Evolutionary conservation across 2,113 vertebrate genomes (phyloP).

Genomic region (Orthonyx spaldingii): DNA sequence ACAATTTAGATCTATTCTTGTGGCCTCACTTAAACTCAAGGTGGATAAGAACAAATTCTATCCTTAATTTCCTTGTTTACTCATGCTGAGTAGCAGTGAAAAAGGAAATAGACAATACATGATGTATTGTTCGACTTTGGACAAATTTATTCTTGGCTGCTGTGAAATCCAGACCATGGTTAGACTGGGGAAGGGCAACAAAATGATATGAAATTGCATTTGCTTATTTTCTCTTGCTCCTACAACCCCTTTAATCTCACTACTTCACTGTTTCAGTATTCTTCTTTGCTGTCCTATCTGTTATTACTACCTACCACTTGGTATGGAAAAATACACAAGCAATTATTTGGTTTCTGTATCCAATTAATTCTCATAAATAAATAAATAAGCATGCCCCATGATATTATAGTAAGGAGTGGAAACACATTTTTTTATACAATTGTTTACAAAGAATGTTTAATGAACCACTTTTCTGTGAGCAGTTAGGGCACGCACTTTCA

Average conservation of each 20-base stretch:
- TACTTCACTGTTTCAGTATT: neutral
- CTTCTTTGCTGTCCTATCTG: neutral
- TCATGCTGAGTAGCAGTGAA: neutral
- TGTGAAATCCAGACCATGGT: neutral
- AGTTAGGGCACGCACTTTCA: neutral
- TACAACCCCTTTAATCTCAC: neutral
- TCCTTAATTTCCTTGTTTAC: neutral
- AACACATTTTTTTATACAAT: neutral
- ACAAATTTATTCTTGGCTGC: neutral
- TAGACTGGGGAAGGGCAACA: neutral
- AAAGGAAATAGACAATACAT: neutral
- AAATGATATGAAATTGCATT: neutral
- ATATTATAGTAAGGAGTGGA: neutral
- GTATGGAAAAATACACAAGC: neutral
- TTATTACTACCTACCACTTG: neutral
- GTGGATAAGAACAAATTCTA: neutral
- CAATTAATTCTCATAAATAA: neutral
- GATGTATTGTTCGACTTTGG: neutral
- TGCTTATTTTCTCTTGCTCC: neutral
- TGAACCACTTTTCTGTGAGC: neutral
- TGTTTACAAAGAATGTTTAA: neutral
- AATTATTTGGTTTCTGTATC: neutral
- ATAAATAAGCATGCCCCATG: neutral
- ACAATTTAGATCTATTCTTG: neutral
- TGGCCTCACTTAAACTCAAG: neutral